These are phyloP conservation scores for Dicentrarchus labrax DNA, from an alignment of 2,113 vertebrate species.

Conservation along the genomic window DNA sequence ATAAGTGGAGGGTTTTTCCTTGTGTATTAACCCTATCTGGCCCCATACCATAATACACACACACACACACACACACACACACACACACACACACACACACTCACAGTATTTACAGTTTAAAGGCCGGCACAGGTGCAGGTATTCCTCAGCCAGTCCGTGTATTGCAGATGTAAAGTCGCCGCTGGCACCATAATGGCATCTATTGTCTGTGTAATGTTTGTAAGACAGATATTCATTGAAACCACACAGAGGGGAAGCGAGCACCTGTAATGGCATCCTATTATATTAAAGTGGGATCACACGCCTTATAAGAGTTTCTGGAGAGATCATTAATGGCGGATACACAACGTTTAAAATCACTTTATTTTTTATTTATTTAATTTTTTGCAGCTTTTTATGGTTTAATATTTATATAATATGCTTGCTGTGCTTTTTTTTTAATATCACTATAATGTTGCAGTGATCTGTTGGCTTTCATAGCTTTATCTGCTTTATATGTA, in stretches of 20 bases:
- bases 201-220: conserved; percentile 52
- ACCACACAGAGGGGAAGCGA: conserved; percentile 8
- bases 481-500: not conserved
- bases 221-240: conserved; percentile 48
- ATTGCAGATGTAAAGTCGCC: conserved; percentile 47
- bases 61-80: too few relatives aligned
- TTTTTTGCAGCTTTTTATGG: not conserved
- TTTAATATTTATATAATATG: not conserved
- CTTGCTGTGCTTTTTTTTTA: too few relatives aligned
- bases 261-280: conserved; percentile 51
- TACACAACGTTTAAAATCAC: not conserved
- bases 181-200: conserved; percentile 40
- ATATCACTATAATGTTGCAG: not conserved
- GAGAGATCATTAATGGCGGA: not conserved
- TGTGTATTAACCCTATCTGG: conserved; percentile 51
- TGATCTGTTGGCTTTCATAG: too few relatives aligned
- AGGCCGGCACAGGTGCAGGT: conserved; percentile 61
- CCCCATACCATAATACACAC: conserved; percentile 11
- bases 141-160: conserved; percentile 27
- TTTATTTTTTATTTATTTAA: not conserved
- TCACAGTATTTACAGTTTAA: not conserved
- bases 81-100: too few relatives aligned
- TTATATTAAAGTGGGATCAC: conserved; percentile 30
- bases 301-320: conserved; percentile 21
- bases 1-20: too few relatives aligned